Evolutionary conservation across 2,113 vertebrate genomes (phyloP).

Genomic region (Syngnathus floridae): DNA sequence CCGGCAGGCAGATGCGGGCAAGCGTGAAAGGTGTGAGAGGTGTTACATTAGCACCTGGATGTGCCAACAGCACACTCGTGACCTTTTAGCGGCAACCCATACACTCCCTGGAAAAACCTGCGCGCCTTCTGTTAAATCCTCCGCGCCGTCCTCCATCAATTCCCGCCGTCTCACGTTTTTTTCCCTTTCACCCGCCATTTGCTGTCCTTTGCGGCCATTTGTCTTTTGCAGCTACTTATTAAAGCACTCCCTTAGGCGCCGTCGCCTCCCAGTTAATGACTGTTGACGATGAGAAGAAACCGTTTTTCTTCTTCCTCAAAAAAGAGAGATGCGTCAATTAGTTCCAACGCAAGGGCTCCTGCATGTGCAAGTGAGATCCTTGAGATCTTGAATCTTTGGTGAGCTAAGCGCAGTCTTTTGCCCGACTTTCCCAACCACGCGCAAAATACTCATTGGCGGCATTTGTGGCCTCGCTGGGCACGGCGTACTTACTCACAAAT

Average conservation of each 20-base stretch:
- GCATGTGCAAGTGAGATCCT: background rate
- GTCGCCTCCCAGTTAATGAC: background rate
- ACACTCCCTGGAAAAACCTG: constrained; percentile 47
- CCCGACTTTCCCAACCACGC: background rate
- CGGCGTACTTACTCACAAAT: no score
- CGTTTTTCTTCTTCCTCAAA: background rate
- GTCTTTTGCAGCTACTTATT: constrained; percentile 8
- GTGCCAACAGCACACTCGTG: constrained; percentile 67
- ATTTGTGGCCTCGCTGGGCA: no score
- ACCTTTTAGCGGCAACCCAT: constrained; percentile 64
- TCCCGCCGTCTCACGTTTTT: constrained; percentile 1
- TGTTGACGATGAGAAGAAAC: background rate
- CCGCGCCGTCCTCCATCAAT: constrained; percentile 17
- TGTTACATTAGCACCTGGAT: constrained; percentile 78
- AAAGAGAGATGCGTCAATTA: background rate
- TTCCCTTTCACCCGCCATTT: background rate
- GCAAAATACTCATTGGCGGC: background rate
- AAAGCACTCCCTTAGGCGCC: background rate
- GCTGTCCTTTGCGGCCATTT: constrained; percentile 35
- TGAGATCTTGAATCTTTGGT: no score
- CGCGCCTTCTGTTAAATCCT: constrained; percentile 26
- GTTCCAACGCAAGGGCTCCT: background rate
- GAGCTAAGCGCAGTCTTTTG: background rate
- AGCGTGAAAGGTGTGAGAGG: constrained; percentile 62
- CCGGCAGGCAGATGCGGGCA: constrained; percentile 32